A percentile compares a stretch with the other conserved stretches of the same genome.
These are phyloP conservation scores for Listronotus bonariensis DNA, from an alignment of 1,140 invertebrate species.

Conservation along the genomic window DNA sequence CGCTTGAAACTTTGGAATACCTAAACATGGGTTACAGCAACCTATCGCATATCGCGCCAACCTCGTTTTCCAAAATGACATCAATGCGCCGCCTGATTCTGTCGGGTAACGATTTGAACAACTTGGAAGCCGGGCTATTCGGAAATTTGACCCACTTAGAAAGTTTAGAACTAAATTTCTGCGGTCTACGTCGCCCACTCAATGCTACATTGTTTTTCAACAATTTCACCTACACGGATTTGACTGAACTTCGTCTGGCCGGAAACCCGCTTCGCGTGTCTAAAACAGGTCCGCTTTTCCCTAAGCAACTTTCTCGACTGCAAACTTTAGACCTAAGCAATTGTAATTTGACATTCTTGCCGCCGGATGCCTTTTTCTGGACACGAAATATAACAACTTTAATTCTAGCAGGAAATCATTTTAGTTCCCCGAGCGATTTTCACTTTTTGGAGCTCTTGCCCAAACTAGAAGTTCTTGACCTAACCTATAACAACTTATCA, in stretches of 20 bases:
- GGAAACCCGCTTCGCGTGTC: slow-evolving; percentile 70
- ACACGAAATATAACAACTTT: slow-evolving; percentile 67
- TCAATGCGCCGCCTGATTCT: slow-evolving; percentile 68
- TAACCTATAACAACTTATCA: slow-evolving; percentile 68
- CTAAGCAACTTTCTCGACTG: slow-evolving; percentile 66
- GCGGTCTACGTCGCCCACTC: slow-evolving; percentile 65
- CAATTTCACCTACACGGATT: slow-evolving; percentile 65
- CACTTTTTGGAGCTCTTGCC: slow-evolving; percentile 64
- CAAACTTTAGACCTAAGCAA: slow-evolving; percentile 69
- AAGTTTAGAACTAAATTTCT: slow-evolving; percentile 70
- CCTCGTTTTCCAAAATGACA: slow-evolving; percentile 72
- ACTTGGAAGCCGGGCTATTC: slow-evolving; percentile 71
- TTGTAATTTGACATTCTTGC: slow-evolving; percentile 66
- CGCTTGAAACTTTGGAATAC: slow-evolving; percentile 68
- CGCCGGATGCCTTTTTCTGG: slow-evolving; percentile 64
- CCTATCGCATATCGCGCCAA: slow-evolving; percentile 66
- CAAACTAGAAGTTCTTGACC: slow-evolving; percentile 65
- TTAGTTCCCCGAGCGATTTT: slow-evolving; percentile 59
- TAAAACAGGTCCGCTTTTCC: slow-evolving; percentile 62
- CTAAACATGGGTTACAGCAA: slow-evolving; percentile 76
- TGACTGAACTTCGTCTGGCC: slow-evolving; percentile 70
- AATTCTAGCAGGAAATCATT: slow-evolving; percentile 66
- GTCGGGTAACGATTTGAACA: slow-evolving; percentile 69
- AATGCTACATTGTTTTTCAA: slow-evolving; percentile 71
- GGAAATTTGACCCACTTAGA: slow-evolving; percentile 69